These are phyloP conservation scores for Sarcoramphus papa DNA, from an alignment of 2,797 vertebrate genomes.

Conservation along the genomic window DNA sequence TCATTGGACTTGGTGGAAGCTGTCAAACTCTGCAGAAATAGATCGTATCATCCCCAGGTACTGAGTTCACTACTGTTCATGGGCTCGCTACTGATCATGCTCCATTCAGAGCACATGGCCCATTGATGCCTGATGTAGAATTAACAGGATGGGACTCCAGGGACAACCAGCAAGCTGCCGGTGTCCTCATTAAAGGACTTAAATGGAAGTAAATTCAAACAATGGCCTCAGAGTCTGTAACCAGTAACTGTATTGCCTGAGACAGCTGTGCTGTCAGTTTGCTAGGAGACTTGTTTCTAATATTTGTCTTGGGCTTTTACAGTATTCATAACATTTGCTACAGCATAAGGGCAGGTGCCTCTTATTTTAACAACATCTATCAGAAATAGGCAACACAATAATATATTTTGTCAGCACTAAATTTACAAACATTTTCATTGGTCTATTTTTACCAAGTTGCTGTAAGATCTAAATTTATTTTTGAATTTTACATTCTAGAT, in stretches of 20 bases:
- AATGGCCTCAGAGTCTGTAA: not conserved
- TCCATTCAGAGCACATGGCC: not conserved
- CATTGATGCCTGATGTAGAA: not conserved
- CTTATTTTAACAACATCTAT: not conserved
- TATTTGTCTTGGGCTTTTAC: not conserved
- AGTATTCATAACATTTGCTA: not conserved
- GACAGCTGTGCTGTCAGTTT: not conserved
- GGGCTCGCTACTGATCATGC: not conserved
- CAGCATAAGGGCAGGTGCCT: not conserved
- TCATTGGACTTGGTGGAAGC: not conserved
- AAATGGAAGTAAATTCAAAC: not conserved
- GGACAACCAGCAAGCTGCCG: not conserved
- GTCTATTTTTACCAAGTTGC: not conserved
- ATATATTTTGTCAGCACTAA: not conserved
- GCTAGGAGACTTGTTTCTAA: not conserved
- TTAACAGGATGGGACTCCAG: not conserved
- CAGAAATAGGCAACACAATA: not conserved
- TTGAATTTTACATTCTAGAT: not conserved
- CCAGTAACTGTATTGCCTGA: not conserved
- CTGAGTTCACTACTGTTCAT: not conserved
- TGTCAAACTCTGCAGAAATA: not conserved
- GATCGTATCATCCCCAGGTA: not conserved
- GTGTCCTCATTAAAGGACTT: not conserved
- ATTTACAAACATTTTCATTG: not conserved
- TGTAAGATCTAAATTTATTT: not conserved